These are phyloP conservation scores for Pandemis corylana DNA, from an alignment of 2,888 invertebrate species.

Conservation along the genomic window DNA sequence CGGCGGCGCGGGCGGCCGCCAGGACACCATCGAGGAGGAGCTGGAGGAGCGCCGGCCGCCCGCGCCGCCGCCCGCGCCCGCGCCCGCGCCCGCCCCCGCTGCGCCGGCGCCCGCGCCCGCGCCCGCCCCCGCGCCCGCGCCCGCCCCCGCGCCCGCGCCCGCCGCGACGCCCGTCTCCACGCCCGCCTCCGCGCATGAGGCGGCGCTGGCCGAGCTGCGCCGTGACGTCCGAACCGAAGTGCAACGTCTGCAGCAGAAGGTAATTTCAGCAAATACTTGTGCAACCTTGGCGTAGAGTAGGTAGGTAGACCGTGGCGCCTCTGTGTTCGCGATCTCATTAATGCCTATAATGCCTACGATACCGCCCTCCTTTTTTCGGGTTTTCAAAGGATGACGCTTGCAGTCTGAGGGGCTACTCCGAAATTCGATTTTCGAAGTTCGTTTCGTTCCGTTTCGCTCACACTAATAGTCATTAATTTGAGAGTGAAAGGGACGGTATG, in stretches of 20 bases:
- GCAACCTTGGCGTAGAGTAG: no score
- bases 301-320: no score
- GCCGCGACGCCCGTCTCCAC: slow-evolving; percentile 58
- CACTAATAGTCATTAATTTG: no score
- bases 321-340: no score
- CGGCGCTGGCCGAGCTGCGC: slow-evolving; percentile 82
- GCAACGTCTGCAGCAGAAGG: slow-evolving; percentile 77
- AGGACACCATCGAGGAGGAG: slow-evolving; percentile 92
- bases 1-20: slow-evolving; percentile 78
- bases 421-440: no score
- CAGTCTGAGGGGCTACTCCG: no score
- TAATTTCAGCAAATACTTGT: slow-evolving; percentile 27
- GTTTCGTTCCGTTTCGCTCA: no score
- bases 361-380: no score
- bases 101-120: slow-evolving; percentile 55
- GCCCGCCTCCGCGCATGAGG: slow-evolving; percentile 69
- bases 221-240: slow-evolving; percentile 75
- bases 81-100: slow-evolving; percentile 55
- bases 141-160: slow-evolving; percentile 58
- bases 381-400: no score
- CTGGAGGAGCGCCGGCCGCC: slow-evolving; percentile 79
- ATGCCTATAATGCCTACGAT: no score
- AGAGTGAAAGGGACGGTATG: no score
- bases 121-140: slow-evolving; percentile 55
- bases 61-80: slow-evolving; percentile 46